Conservation (phyloP, 2,797 vertebrate genomes). For the Halcyon chelicuti region DNA sequence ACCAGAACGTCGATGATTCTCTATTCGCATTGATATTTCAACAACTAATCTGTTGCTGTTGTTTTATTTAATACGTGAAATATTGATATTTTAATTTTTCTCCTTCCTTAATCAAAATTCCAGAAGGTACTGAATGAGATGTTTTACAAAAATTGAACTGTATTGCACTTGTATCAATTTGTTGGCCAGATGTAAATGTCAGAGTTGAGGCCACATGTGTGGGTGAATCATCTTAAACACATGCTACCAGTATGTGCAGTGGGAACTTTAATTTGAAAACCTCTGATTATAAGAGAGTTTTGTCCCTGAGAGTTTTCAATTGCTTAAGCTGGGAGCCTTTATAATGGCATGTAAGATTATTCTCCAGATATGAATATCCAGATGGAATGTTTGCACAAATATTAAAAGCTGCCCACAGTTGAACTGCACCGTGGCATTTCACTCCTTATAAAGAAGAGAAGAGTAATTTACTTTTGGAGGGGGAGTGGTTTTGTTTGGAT, state of each 20-base stretch:
- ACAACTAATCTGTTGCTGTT: not conserved
- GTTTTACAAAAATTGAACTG: not conserved
- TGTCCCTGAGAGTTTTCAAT: not conserved
- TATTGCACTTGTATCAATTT: not conserved
- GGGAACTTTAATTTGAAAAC: not conserved
- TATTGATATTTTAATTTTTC: not conserved
- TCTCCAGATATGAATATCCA: slow-evolving; percentile 17
- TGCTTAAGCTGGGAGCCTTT: not conserved
- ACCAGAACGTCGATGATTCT: not conserved
- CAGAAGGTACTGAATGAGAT: not conserved
- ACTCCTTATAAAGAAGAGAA: slow-evolving; percentile 56
- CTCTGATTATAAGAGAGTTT: not conserved
- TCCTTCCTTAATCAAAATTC: not conserved
- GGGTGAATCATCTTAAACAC: not conserved
- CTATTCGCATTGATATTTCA: not conserved
- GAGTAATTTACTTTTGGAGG: not conserved
- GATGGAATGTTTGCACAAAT: slow-evolving; percentile 2
- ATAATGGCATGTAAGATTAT: not conserved
- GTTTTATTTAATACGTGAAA: not conserved
- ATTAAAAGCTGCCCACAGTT: slow-evolving; percentile 23
- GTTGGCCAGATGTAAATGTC: not conserved
- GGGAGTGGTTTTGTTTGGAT: no score
- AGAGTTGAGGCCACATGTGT: not conserved
- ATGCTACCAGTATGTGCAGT: not conserved
- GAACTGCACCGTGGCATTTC: slow-evolving; percentile 42